These are phyloP conservation scores for Macrosteles quadrilineatus DNA, from an alignment of 1,140 invertebrate species.

Conservation along the genomic window DNA sequence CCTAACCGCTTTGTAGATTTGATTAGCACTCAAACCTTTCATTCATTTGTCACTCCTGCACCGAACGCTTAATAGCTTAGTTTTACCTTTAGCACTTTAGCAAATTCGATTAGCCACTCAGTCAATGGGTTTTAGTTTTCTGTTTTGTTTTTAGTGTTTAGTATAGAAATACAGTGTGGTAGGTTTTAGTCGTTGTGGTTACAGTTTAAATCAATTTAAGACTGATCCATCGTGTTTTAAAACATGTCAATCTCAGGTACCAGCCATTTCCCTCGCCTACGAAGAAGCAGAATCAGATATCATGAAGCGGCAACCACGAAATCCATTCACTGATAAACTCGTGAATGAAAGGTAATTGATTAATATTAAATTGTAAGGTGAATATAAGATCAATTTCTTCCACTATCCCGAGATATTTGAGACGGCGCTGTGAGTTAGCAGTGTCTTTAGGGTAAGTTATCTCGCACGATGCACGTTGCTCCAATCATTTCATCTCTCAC, in stretches of 20 bases:
- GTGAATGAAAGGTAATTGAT: slow-evolving; percentile 93
- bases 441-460: slow-evolving; percentile 12
- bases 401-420: neutral
- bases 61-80: slow-evolving; percentile 30
- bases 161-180: slow-evolving; percentile 30
- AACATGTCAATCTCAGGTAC: slow-evolving; percentile 66
- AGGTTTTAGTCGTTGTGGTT: slow-evolving; percentile 30
- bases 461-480: slow-evolving; percentile 1
- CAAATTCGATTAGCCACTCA: slow-evolving; percentile 4
- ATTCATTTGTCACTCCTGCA: slow-evolving; percentile 38
- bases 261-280: slow-evolving; percentile 98
- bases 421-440: no score
- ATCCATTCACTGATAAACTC: slow-evolving; percentile 94
- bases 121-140: slow-evolving; percentile 20
- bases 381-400: neutral
- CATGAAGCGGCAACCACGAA: slow-evolving; percentile 97
- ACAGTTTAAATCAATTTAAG: slow-evolving; percentile 36
- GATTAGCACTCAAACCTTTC: neutral
- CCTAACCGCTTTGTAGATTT: slow-evolving; percentile 9
- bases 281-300: slow-evolving; percentile 98
- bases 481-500: slow-evolving; percentile 31
- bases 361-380: slow-evolving; percentile 21
- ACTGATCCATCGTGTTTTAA: slow-evolving; percentile 44
- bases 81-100: slow-evolving; percentile 2
- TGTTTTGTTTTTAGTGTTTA: slow-evolving; percentile 31